Base-by-base conservation (phyloP, 2,888 invertebrate species). In the Apamea monoglypha region DNA sequence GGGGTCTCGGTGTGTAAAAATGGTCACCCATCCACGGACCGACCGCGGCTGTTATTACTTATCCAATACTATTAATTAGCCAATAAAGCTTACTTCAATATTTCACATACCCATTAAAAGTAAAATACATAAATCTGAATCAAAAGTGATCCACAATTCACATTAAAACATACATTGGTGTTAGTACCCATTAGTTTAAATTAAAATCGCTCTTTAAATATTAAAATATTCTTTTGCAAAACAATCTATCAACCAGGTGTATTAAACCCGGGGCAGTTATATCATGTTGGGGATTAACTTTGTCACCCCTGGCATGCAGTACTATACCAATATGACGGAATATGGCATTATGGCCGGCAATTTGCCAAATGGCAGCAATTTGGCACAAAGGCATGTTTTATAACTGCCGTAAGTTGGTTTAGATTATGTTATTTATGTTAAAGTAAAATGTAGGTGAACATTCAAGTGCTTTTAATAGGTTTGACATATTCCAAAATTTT, bases 321-420 rank as follows among this genome's bases (percentile, higher is more conserved):
- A 36, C 14, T 67, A 14, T 70, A 81, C 86, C 85, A 82, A 88
- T 81, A 76, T 76, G 21, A 44, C 44, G 12, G 63, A 14, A 50
- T 73, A 44, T 36, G 29, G 53, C 40, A 71, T 29, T n/a, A 53
- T 82, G 64, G 25, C 75, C 59, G 88, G 88, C 86, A 66, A 56
- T 76, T 64, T 80, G 88, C 88, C 88, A 88, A 88, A 88, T 80
- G 32, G 74, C 71, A 25, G 69, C 73, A 64, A 81, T 88, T 89
- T 88, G 88, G 88, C 88, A 68, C 88, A 78, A 79, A 83, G 77
- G 16, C 56, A 66, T 70, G 76, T 76, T 87, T 85, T 88, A 86
- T 87, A 77, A 80, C 73, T 40, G 50, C 47, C n/a, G 64, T 75
- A 47, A 63, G 44, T 64, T 66, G 2, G 32, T 44, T 80, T 81